A percentile compares a stretch with the other conserved stretches of the same genome.
phyloP scores from a whole-genome alignment of 2,797 vertebrate species.

The Sebastes kiyomatsui region DNA sequence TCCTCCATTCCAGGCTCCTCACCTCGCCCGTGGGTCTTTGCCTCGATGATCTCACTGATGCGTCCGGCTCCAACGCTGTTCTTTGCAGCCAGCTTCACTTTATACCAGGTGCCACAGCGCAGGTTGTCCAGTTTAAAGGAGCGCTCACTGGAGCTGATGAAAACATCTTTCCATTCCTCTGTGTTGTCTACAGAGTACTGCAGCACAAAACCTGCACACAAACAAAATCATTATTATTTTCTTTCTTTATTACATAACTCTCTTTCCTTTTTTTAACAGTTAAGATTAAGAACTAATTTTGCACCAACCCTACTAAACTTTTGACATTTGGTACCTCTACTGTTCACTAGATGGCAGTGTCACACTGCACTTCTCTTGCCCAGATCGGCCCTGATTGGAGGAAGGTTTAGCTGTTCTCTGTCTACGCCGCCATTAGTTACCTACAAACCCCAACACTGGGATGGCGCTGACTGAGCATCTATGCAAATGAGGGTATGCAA shows the following conservation, averaged over 20 bases:
- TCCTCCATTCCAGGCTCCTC: constrained; percentile 12
- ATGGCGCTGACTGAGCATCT: constrained; percentile 73
- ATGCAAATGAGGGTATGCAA: constrained; percentile 71
- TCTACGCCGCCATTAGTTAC: constrained; percentile 72
- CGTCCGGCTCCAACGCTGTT: constrained; percentile 97
- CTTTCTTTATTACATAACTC: neutral
- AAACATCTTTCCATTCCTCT: constrained; percentile 97
- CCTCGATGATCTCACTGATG: constrained; percentile 99
- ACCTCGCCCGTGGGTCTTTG: constrained; percentile 98
- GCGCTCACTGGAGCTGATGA: constrained; percentile 94
- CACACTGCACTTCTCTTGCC: neutral
- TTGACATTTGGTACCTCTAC: neutral
- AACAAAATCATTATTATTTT: neutral
- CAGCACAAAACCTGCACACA: constrained; percentile 90
- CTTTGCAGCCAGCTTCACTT: constrained; percentile 98
- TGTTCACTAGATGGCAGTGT: constrained; percentile 68
- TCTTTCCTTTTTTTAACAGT: neutral
- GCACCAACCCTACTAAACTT: neutral
- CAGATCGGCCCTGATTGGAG: constrained; percentile 21
- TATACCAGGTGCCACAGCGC: constrained; percentile 98
- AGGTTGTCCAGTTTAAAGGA: constrained; percentile 97
- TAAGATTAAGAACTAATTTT: neutral
- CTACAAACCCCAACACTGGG: constrained; percentile 70
- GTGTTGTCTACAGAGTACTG: constrained; percentile 99
- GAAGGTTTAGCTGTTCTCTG: constrained; percentile 45